A percentile compares a stretch with the other conserved stretches of the same genome.
Evolutionary conservation across 2,888 invertebrate species (phyloP).

Genomic region (Drosophila paranaensis): DNA sequence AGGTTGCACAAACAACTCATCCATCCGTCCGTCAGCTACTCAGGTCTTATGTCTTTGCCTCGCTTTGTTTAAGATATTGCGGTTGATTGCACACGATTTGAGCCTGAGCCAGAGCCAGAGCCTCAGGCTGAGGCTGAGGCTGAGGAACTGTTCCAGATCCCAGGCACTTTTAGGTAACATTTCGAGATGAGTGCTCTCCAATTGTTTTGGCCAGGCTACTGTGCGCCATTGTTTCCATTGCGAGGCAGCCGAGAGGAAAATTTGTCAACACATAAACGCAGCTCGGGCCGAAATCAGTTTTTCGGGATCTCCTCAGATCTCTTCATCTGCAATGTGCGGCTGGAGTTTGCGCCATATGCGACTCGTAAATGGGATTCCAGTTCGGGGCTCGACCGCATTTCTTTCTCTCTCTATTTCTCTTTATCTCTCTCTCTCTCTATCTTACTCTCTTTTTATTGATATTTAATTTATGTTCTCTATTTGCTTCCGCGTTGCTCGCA

Average conservation of each 20-base stretch:
- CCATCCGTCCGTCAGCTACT: slow-evolving; percentile 46
- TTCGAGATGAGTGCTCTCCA: slow-evolving; percentile 41
- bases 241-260: slow-evolving; percentile 50
- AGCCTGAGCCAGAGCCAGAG: slow-evolving; percentile 29
- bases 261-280: slow-evolving; percentile 63
- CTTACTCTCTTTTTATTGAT: slow-evolving; percentile 70
- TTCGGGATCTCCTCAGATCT: slow-evolving; percentile 56
- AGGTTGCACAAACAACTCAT: slow-evolving; percentile 77
- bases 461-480: slow-evolving; percentile 81
- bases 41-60: slow-evolving; percentile 28
- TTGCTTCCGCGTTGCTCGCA: slow-evolving; percentile 53
- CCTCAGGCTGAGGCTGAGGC: neutral
- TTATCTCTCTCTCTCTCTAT: neutral
- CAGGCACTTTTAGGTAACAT: slow-evolving; percentile 68
- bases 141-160: slow-evolving; percentile 21
- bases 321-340: slow-evolving; percentile 33
- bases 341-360: slow-evolving; percentile 39
- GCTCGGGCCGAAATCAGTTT: slow-evolving; percentile 59
- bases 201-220: slow-evolving; percentile 55
- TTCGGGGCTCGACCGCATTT: slow-evolving; percentile 35
- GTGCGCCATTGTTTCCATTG: slow-evolving; percentile 43
- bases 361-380: slow-evolving; percentile 3
- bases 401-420: neutral
- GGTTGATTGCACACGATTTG: slow-evolving; percentile 81
- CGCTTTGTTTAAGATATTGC: slow-evolving; percentile 73